Base-by-base conservation (phyloP, 2,797 vertebrate genomes). In the Babyrousa celebensis region DNA sequence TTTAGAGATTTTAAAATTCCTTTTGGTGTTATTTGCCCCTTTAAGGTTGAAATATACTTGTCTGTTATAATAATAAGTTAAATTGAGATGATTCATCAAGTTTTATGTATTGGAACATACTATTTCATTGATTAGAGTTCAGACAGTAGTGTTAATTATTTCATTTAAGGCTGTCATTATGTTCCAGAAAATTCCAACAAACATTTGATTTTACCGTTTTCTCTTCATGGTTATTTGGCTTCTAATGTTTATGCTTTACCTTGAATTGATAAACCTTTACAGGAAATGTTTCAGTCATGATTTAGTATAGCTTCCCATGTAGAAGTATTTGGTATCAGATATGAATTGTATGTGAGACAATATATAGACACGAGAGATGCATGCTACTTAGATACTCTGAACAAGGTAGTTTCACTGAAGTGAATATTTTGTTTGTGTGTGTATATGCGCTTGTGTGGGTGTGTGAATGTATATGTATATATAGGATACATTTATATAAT, bases 211-310 rank as follows among this genome's bases (percentile, higher is more conserved):
- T 96, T 94, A 1, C 16, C n/a, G 6, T 94, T 95, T 94, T 87
- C 21, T 94, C 36, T 78, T 90, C 17, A 27, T 96, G 18, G 25
- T 97, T 95, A 92, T 75, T 96, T 94, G 58, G 27, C 96, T 88
- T 95, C 32, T 12, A 83, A 4, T 85, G 18, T 87, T 92, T 84
- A 10, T 93, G 15, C 74, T 94, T 97, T 97, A 23, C 17, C 14
- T 85, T 94, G 72, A 80, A 27, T 79, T 85, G 62, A 68, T 93
- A 90, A 94, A 87, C 29, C 5, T 84, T 91, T 89, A 21, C 5
- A 95, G 85, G 63, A 67, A 68, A 72, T 10, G 4, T 93, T 93
- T 92, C 52, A 67, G n/a, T 74, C n/a, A 79, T 89, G 75, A 54
- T 77, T 85, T 90, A 68, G 75, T 91, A 36, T 68, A 63, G 12